A percentile compares a stretch with the other conserved stretches of the same genome.
phyloP scores from a whole-genome alignment of 2,113 vertebrate species.

The Corythoichthys haematopterus region DNA sequence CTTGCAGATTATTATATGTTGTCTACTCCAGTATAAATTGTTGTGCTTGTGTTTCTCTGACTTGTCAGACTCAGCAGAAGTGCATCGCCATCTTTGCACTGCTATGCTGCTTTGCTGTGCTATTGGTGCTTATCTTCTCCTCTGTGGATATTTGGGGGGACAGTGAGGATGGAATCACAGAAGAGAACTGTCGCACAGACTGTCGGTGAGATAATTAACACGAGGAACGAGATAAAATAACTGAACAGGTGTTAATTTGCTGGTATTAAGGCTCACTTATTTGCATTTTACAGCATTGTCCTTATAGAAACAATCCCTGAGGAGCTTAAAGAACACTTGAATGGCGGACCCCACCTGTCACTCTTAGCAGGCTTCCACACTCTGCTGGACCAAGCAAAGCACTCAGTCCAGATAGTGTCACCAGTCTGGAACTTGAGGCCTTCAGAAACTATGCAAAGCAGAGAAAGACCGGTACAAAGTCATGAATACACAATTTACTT shows the following conservation, averaged over 20 bases:
- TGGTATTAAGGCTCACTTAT: constrained; percentile 13
- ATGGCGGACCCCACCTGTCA: constrained; percentile 73
- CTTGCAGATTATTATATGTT: background rate
- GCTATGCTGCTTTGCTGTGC: constrained; percentile 88
- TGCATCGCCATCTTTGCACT: constrained; percentile 92
- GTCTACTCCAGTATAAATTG: background rate
- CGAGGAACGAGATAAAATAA: background rate
- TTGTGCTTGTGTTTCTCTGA: constrained; percentile 4
- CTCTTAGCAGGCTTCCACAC: constrained; percentile 84
- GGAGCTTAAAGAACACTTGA: constrained; percentile 76
- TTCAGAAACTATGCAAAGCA: constrained; percentile 64
- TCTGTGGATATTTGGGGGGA: constrained; percentile 90
- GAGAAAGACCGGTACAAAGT: constrained; percentile 77
- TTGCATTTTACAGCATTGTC: constrained; percentile 71
- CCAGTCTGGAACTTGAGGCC: constrained; percentile 78
- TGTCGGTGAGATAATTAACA: constrained; percentile 80
- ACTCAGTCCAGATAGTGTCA: constrained; percentile 87
- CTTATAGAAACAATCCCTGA: constrained; percentile 90
- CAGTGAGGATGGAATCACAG: constrained; percentile 86
- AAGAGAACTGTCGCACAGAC: constrained; percentile 89
- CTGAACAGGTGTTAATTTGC: background rate
- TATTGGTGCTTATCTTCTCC: constrained; percentile 88
- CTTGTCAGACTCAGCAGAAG: constrained; percentile 88
- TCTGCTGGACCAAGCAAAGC: constrained; percentile 82
- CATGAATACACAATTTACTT: background rate